Conservation (phyloP, 2,113 vertebrate genomes). For the Ariopsis seemanni region DNA sequence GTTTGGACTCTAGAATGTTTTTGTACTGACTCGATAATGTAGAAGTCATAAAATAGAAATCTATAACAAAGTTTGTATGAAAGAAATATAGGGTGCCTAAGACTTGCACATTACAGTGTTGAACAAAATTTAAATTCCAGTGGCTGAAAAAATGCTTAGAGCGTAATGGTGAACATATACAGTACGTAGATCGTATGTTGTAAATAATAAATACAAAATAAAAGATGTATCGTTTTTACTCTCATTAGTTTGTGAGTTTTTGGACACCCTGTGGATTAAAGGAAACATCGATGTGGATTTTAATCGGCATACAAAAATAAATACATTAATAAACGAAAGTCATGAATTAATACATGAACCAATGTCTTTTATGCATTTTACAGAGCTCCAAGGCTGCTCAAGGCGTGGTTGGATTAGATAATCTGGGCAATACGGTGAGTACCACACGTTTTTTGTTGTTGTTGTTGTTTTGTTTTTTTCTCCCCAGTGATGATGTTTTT, state of each 20-base stretch:
- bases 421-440: constrained; percentile 98
- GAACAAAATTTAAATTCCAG: not conserved
- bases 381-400: constrained; percentile 92
- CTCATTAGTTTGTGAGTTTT: not conserved
- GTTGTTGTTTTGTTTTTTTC: no score
- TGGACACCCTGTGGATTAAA: not conserved
- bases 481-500: not conserved
- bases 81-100: no score
- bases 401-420: constrained; percentile 91
- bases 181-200: not conserved
- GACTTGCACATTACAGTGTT: no score
- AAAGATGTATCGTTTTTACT: not conserved
- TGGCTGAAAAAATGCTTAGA: not conserved
- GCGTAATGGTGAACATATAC: not conserved
- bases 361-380: constrained; percentile 45
- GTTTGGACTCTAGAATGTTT: no score
- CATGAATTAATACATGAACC: not conserved
- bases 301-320: constrained; percentile 3
- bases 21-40: no score
- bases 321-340: not conserved
- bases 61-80: no score
- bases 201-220: not conserved
- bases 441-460: not conserved
- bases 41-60: no score
- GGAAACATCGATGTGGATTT: not conserved